Evolutionary conservation across 2,888 invertebrate genomes (phyloP).

Genomic region (Aelia acuminata): DNA sequence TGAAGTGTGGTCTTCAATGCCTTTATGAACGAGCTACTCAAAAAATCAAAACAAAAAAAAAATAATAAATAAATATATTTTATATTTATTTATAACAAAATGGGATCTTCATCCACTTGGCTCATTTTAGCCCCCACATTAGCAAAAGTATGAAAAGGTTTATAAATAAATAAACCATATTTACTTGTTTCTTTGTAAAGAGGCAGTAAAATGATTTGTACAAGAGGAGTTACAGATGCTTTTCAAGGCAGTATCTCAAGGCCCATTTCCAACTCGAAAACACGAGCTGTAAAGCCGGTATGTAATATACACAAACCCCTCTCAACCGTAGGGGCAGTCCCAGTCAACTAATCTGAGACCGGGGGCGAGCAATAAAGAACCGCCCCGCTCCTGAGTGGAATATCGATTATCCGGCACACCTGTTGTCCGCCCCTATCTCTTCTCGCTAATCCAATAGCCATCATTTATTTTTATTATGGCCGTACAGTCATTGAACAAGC

Average conservation of each 20-base stretch:
- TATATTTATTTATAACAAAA: too few relatives aligned
- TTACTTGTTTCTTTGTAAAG: too few relatives aligned
- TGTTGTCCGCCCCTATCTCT: conserved; percentile 38
- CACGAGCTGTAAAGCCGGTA: background rate
- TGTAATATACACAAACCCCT: background rate
- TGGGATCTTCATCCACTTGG: too few relatives aligned
- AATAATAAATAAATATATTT: too few relatives aligned
- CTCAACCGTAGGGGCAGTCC: background rate
- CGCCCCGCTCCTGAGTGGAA: conserved; percentile 31
- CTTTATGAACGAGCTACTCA: too few relatives aligned
- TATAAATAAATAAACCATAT: too few relatives aligned
- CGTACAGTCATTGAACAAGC: conserved; percentile 17
- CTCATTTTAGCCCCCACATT: too few relatives aligned
- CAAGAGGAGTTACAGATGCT: background rate
- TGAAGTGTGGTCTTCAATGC: too few relatives aligned
- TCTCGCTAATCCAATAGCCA: conserved; percentile 48
- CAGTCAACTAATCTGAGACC: conserved; percentile 44
- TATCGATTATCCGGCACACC: conserved; percentile 40
- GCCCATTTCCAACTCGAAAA: background rate
- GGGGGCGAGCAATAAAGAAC: conserved; percentile 12
- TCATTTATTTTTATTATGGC: conserved; percentile 49
- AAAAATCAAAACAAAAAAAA: too few relatives aligned
- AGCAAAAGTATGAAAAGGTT: too few relatives aligned
- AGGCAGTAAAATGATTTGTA: background rate
- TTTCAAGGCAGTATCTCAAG: background rate